phyloP scores from a whole-genome alignment of 2,797 vertebrate genomes.

The Uromys caudimaculatus region DNA sequence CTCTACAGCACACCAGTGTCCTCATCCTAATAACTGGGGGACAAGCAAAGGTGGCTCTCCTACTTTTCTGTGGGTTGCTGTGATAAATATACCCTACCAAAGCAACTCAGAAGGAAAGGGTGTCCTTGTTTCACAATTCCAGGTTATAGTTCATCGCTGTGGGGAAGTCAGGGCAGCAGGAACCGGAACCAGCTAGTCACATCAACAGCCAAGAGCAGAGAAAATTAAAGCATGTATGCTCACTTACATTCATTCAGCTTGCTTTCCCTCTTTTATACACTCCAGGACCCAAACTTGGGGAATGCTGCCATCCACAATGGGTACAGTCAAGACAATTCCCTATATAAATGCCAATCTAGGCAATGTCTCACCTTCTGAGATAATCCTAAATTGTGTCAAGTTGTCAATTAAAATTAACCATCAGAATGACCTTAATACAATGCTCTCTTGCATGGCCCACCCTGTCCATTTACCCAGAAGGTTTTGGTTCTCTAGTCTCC shows the following conservation, averaged over 20 bases:
- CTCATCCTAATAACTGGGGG: background rate
- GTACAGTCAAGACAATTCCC: too few relatives aligned
- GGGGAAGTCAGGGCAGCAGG: background rate
- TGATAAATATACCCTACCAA: background rate
- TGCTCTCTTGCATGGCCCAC: background rate
- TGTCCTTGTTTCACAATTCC: background rate
- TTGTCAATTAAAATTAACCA: background rate
- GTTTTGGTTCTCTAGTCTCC: background rate
- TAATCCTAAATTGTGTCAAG: background rate
- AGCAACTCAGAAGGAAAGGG: background rate
- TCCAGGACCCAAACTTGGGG: too few relatives aligned
- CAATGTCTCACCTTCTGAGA: background rate
- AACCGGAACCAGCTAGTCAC: background rate
- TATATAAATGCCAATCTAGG: background rate
- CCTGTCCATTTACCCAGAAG: fast-evolving
- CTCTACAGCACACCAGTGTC: too few relatives aligned
- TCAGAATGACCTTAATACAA: background rate
- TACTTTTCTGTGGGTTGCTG: background rate
- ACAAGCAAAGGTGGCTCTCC: background rate
- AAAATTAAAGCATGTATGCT: background rate
- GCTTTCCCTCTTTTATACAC: background rate
- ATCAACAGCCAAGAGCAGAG: background rate
- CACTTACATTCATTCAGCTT: background rate
- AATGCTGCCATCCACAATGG: background rate
- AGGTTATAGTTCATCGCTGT: background rate